Base-by-base conservation (phyloP, 2,888 invertebrate genomes). In the Drosophila tripunctata region DNA sequence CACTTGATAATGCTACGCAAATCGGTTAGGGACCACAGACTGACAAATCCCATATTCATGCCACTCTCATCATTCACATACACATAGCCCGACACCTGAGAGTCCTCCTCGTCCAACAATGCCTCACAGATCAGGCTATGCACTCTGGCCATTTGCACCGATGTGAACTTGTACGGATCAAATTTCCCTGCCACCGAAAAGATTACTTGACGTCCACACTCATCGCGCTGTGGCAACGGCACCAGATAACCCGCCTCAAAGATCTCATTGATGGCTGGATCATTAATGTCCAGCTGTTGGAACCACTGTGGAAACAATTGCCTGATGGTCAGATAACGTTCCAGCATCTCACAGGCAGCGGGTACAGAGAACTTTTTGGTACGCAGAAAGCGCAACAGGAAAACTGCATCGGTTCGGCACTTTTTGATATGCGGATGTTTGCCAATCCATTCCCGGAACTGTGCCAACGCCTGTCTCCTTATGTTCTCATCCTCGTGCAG, bases 301-400 rank as follows among this genome's bases (percentile, higher is more conserved):
- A 97, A 98, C 97, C 97, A 97, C 48, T 95, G 94, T 0, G 97
- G 96, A 87, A 96, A 95, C 83, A 96, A 92, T 90, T 96, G 96
- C 4, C 97, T 93, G 73, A 97, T 96, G 24, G 95, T 95, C 55
- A 98, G 92, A 90, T 97, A 98, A 45, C 96, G 94, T 90, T 97
- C 97, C 73, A 98, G 91, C 94, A 97, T 96, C 68, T 96, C 95
- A 82, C 97, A 96, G 0, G 97, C 95, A 89, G 95, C 94, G 0
- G 96, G 96, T 15, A 97, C 94, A 30, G 96, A 96, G 92, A 96
- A 97, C 90, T 97, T 97, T 91, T 96, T 96, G 38, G 96, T 96
- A 33, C 97, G 93, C 10, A 97, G 93, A 86, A 97, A 97, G 41
- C 97, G 93, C 36, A 97, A 92, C 12, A 97, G 93, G 89, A 98